Evolutionary conservation across 1,140 invertebrate genomes (phyloP), one percentile per base, ranked within the genome.

Genomic region (Heliconius hermathena): DNA sequence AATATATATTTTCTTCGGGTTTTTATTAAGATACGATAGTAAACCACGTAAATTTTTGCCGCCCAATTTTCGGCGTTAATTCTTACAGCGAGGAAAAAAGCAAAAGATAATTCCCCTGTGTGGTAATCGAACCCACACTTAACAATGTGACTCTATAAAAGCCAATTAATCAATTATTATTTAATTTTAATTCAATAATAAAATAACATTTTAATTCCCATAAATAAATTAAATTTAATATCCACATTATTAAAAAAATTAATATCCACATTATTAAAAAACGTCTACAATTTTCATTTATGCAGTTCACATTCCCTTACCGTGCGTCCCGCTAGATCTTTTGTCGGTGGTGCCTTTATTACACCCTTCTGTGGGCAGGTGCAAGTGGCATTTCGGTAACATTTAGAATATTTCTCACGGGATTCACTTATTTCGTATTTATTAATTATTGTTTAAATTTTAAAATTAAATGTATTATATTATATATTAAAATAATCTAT

Each of bases 331-430:
- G 71, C 73, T 41, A 72, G 33, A 73, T 52, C 70, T 71, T 71
- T 82, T 82, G 81, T 81, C 73, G 60, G 57, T 60, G 49, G 54
- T 71, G 71, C 75, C 77, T 75, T 82, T 82, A 79, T 79, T 79
- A 75, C 73, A 80, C 79, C 82, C 82, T 83, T 83, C 76, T 71
- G 26, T 60, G 71, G 29, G 78, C 79, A 80, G 76, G 82, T 78
- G 82, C 73, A 71, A 76, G 82, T 71, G 57, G 71, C 78, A 80
- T 83, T 83, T 80, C 76, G 73, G 71, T 76, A 83, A 76, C 76
- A 78, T 78, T 73, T 57, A 78, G 70, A 74, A 76, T 75, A 83
- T 77, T 83, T 83, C 82, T 80, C 82, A 83, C 70, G 82, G 79
- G 82, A 78, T 78, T 78, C 41, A 76, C 41, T 41, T 72, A 72